These are phyloP conservation scores for Hedychridium roseum DNA, from an alignment of 2,888 invertebrate species.

Conservation along the genomic window DNA sequence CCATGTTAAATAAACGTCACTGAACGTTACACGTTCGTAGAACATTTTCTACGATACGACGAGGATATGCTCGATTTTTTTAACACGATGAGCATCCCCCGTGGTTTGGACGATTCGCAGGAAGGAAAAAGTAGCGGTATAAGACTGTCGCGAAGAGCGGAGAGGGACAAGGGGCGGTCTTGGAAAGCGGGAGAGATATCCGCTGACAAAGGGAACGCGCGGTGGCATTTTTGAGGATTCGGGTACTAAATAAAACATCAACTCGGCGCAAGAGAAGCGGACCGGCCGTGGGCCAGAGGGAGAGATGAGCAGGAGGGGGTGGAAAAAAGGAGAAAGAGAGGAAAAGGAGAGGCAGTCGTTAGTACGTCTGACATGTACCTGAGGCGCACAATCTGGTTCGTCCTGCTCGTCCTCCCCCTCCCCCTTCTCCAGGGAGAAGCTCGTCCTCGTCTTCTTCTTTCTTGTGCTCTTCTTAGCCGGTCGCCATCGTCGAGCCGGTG, in stretches of 20 bases:
- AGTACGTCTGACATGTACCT: conserved; percentile 51
- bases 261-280: conserved; percentile 31
- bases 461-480: conserved; percentile 7
- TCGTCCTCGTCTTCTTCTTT: conserved; percentile 27
- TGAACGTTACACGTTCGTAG: too few species aligned
- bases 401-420: conserved; percentile 32
- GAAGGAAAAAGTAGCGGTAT: too few species aligned
- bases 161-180: too few species aligned
- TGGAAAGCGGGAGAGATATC: conserved; percentile 15
- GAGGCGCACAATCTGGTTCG: conserved; percentile 52
- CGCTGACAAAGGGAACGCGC: conserved; percentile 19
- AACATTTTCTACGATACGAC: too few species aligned
- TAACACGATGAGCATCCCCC: too few species aligned
- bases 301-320: not conserved
- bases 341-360: not conserved
- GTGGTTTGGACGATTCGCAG: too few species aligned
- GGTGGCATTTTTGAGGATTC: conserved; percentile 48
- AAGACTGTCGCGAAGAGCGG: too few species aligned
- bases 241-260: conserved; percentile 61
- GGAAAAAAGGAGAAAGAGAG: conserved; percentile 11
- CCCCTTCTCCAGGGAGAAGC: not conserved
- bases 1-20: too few species aligned
- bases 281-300: not conserved
- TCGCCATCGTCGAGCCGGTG: conserved; percentile 45
- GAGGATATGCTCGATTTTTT: too few species aligned